A percentile compares a stretch with the other conserved stretches of the same genome.
Evolutionary conservation across 2,113 vertebrate species (phyloP).

Genomic region (Peucedramus taeniatus): DNA sequence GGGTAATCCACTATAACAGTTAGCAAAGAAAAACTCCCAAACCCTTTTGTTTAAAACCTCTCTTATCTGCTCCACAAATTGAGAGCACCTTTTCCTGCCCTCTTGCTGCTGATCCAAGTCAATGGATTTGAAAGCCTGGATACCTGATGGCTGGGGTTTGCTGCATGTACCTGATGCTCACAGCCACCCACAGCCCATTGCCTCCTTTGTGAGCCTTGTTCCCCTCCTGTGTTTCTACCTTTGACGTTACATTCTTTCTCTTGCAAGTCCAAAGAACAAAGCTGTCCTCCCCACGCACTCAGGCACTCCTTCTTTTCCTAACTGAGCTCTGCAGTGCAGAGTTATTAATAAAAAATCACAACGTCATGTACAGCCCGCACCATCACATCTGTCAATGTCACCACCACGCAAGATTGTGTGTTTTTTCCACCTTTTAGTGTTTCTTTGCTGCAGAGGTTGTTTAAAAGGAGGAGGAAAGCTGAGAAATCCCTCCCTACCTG

Average conservation of each 20-base stretch:
- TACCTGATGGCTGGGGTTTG: neutral
- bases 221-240: neutral
- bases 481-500: neutral
- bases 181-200: neutral
- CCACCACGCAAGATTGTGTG: neutral
- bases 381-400: conserved; percentile 39
- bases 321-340: conserved; percentile 49
- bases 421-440: neutral
- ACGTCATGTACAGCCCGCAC: neutral
- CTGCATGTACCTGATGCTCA: neutral
- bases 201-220: neutral
- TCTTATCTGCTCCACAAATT: neutral
- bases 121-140: neutral
- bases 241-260: accelerated
- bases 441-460: neutral
- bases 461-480: neutral
- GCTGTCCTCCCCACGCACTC: neutral
- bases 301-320: neutral
- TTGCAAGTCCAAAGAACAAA: neutral
- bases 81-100: neutral
- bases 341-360: conserved; percentile 60
- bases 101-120: neutral
- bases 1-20: accelerated
- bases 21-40: neutral
- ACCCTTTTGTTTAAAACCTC: neutral